Percentiles rank a stretch among this genome's conserved stretches.
These are phyloP conservation scores for Quiscalus mexicanus DNA, from an alignment of 2,113 vertebrate genomes.

Conservation along the genomic window DNA sequence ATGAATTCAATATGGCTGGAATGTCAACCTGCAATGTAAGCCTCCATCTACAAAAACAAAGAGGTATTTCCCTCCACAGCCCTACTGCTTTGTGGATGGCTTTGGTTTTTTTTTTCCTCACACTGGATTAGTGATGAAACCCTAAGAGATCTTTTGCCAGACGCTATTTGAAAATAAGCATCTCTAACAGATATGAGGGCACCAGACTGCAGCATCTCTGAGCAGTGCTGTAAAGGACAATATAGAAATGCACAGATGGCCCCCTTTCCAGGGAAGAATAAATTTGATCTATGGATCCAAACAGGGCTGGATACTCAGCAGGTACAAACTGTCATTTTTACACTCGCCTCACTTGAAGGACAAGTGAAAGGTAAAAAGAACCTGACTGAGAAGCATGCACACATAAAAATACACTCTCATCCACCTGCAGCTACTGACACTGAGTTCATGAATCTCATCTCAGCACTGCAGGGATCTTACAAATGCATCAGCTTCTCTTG, in stretches of 20 bases:
- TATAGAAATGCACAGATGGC: background rate
- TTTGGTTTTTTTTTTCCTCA: background rate
- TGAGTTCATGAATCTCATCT: background rate
- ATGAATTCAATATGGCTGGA: constrained; percentile 87
- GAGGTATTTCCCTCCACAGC: background rate
- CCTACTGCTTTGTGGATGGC: background rate
- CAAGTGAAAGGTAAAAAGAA: background rate
- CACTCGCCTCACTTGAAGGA: background rate
- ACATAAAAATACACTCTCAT: rapidly evolving
- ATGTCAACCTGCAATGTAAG: constrained; percentile 76
- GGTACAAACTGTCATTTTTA: background rate
- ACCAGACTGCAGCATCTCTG: background rate
- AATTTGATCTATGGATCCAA: background rate
- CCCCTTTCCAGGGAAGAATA: background rate
- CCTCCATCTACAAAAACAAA: constrained; percentile 80
- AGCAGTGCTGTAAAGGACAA: background rate
- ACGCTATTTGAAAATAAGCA: background rate
- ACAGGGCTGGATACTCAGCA: background rate
- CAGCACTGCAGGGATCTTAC: background rate
- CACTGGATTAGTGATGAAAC: background rate
- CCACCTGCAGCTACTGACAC: background rate
- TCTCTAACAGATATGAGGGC: background rate
- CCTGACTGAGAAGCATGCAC: background rate
- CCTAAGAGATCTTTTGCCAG: background rate
- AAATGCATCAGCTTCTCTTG: background rate